Base-by-base conservation (phyloP, 2,888 invertebrate species). In the Orthosia cruda region DNA sequence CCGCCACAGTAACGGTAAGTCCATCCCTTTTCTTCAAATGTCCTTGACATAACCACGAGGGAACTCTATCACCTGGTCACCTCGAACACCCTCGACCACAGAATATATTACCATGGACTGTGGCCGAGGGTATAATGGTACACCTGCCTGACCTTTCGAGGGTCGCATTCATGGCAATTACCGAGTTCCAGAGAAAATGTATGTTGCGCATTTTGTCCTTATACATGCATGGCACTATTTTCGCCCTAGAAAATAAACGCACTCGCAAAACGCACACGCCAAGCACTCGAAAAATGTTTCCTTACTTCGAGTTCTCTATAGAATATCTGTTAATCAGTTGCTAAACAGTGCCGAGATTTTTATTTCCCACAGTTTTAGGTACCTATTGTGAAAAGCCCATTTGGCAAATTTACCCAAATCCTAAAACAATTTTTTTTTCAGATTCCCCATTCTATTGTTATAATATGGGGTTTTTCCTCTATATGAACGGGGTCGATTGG, bases 81-180 rank as follows among this genome's bases (percentile, higher is more conserved):
- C 40, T 50, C 50, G 11, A 13, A 13, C 23, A 23, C 23, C 13
- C 12, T 20, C 13, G 5, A 32, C 45, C 74, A 49, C 52, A 40
- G 13, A 32, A 52, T 32, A 4, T 54, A 40, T 26, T 2, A 40
- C 16, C 16, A n/a, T 18, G 18, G 16, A 67, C 47, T 40, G 52
- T 12, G 32, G n/a, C 32, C 7, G 45, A 3, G 26, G 18, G 47
- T 4, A 47, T 54, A 55, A 55, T 61, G 13, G 54, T 16, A 40
- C 47, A 73, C 50, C n/a, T 47, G 47, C 9, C 55, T 40, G 50
- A 32, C 32, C 64, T 52, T 57, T 15, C 11, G 23, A 57, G 57
- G 77, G 62, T 62, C 50, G 47, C 62, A 57, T 63, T 57, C 13
- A 57, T 16, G 55, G 5, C 12, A 57, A 78, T 63, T 58, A 58